phyloP scores from a whole-genome alignment of 2,113 vertebrate species.

The Pongo abelii region DNA sequence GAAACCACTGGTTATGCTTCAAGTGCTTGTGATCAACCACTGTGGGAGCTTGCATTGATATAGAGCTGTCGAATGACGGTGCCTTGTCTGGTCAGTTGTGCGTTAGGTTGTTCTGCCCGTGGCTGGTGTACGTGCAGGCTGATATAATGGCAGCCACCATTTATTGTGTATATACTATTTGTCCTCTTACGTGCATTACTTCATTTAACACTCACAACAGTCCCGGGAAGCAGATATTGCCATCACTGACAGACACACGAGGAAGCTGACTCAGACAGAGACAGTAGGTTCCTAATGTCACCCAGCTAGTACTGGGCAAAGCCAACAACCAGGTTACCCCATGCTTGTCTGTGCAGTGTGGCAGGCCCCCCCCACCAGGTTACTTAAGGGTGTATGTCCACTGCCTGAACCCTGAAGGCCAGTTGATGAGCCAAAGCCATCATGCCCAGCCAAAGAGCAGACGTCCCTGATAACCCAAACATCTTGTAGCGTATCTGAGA shows the following conservation, averaged over 20 bases:
- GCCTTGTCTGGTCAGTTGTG: fast-evolving
- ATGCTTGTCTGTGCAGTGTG: not conserved
- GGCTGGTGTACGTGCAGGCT: fast-evolving
- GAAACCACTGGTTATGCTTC: not conserved
- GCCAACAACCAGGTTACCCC: not conserved
- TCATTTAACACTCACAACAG: not conserved
- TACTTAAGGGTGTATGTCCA: too few species aligned
- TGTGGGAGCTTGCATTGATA: fast-evolving
- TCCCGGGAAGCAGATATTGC: not conserved
- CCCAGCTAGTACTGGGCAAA: not conserved
- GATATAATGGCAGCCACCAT: too few species aligned
- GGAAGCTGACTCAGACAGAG: not conserved
- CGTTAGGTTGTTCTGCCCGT: not conserved
- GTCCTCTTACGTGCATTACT: not conserved
- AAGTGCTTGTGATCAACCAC: not conserved
- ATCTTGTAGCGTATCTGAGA: too few species aligned
- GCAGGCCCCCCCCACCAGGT: too few species aligned
- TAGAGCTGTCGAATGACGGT: too few species aligned
- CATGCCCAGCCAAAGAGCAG: too few species aligned
- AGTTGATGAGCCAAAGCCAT: too few species aligned
- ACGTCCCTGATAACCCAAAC: too few species aligned
- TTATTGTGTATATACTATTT: not conserved
- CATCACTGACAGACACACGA: not conserved
- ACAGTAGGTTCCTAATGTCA: not conserved
- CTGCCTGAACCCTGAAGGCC: too few species aligned